Percentiles rank a stretch among this genome's conserved stretches.
Conservation (phyloP, 2,113 vertebrate species). For the Seriola rivoliana region DNA sequence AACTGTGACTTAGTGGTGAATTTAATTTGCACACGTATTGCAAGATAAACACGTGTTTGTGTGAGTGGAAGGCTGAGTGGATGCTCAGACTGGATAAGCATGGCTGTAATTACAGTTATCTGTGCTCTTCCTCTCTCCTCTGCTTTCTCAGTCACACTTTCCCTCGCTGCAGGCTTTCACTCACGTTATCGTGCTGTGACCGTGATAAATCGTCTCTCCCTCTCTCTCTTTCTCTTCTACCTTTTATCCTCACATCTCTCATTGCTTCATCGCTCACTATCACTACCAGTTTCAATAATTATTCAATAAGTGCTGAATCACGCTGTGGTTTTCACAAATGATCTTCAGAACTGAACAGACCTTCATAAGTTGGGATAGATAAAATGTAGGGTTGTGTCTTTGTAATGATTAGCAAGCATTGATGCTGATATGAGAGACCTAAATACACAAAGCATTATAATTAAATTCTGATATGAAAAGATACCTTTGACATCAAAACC, state of each 20-base stretch:
- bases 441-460: not conserved
- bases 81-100: slow-evolving; percentile 19
- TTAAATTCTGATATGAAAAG: not conserved
- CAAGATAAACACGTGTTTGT: slow-evolving; percentile 1
- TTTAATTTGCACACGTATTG: not conserved
- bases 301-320: not conserved
- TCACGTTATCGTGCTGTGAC: not conserved
- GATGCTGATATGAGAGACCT: not conserved
- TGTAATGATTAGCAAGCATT: not conserved
- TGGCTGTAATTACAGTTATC: slow-evolving; percentile 49
- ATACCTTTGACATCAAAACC: not conserved
- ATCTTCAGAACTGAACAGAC: not conserved
- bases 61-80: slow-evolving; percentile 11
- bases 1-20: not conserved
- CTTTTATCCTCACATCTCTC: not conserved
- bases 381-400: not conserved
- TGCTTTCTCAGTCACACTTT: slow-evolving; percentile 21
- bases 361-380: not conserved
- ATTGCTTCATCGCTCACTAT: not conserved
- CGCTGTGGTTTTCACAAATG: accelerated
- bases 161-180: slow-evolving; percentile 6
- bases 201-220: not conserved
- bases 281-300: not conserved
- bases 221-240: slow-evolving; percentile 19
- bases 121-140: slow-evolving; percentile 26